These are phyloP conservation scores for Axis porcinus DNA, from an alignment of 2,113 vertebrate species.

Conservation along the genomic window DNA sequence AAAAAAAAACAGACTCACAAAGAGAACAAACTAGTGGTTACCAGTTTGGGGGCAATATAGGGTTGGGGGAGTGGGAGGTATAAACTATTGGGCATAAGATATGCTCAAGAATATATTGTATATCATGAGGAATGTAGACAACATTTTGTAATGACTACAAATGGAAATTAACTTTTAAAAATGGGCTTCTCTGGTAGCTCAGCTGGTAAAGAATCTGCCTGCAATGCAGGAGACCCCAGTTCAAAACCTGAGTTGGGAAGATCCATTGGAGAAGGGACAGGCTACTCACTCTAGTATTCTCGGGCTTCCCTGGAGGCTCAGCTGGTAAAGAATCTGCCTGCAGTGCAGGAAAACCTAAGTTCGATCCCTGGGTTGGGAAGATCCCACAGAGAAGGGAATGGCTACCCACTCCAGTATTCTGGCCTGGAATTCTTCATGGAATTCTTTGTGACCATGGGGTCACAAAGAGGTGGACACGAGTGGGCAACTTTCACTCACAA, in stretches of 20 bases:
- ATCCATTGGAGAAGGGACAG: neutral
- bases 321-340: neutral
- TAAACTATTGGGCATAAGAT: neutral
- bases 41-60: neutral
- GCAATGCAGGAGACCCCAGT: neutral
- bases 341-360: neutral
- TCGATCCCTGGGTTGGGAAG: neutral
- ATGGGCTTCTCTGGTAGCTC: neutral
- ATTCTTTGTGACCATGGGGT: neutral
- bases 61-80: neutral
- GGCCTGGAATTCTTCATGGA: neutral
- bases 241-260: neutral
- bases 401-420: neutral
- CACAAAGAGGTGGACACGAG: neutral
- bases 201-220: neutral
- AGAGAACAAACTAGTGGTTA: neutral
- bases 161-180: neutral
- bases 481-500: neutral
- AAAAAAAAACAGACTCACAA: neutral
- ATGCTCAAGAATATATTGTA: neutral
- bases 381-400: neutral
- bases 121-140: neutral
- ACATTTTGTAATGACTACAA: neutral
- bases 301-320: neutral
- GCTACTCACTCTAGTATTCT: neutral